Conservation (phyloP, 2,113 vertebrate species). For the Climacteris rufus region DNA sequence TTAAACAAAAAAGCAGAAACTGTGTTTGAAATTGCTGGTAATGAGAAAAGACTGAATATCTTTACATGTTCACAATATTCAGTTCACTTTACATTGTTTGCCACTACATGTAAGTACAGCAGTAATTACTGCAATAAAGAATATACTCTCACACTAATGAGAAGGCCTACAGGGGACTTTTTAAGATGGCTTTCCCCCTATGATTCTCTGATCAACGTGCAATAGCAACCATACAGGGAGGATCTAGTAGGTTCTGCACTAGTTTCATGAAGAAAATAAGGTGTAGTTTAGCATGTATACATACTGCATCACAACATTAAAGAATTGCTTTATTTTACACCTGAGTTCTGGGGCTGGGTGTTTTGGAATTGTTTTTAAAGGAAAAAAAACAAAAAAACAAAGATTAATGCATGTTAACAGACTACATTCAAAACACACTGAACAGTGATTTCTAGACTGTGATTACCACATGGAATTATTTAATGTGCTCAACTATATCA, state of each 20-base stretch:
- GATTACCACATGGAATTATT: not conserved
- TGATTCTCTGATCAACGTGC: not conserved
- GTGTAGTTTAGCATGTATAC: not conserved
- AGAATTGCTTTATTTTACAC: not conserved
- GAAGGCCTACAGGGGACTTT: slow-evolving; percentile 11
- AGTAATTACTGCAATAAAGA: slow-evolving; percentile 3
- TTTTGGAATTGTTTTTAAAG: not conserved
- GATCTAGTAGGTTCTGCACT: not conserved
- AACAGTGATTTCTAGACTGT: not conserved
- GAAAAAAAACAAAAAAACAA: not conserved
- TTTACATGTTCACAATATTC: not conserved
- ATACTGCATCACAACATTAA: not conserved
- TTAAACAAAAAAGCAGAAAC: not conserved
- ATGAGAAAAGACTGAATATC: not conserved
- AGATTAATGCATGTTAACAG: not conserved
- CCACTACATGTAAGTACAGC: not conserved
- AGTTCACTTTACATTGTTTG: not conserved
- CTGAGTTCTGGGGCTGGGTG: not conserved
- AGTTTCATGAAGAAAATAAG: not conserved
- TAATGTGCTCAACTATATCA: not conserved
- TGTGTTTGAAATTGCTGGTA: not conserved
- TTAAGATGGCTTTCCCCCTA: not conserved
- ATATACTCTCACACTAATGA: not conserved
- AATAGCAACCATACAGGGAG: not conserved
- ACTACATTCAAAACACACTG: not conserved